Conservation (phyloP, 2,888 invertebrate species). For the Pterobdella sp. region DNA sequence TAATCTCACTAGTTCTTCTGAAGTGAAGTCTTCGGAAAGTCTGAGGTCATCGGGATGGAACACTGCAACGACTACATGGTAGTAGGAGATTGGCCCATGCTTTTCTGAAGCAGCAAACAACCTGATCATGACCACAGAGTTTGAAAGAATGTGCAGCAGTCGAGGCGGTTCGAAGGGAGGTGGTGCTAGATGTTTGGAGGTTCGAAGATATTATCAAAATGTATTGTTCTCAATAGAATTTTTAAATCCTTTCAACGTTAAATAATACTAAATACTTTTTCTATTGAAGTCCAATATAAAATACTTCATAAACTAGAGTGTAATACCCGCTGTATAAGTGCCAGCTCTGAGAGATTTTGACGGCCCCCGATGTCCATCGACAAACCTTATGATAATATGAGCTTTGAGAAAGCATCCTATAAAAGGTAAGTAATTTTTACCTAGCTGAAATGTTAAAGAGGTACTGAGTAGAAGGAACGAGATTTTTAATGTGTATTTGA, state of each 20-base stretch:
- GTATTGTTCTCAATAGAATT: too few species aligned
- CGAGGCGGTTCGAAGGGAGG: slow-evolving; percentile 34
- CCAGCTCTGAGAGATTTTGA: slow-evolving; percentile 41
- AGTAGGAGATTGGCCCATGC: slow-evolving; percentile 93
- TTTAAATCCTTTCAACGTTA: too few species aligned
- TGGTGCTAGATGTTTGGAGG: slow-evolving; percentile 32
- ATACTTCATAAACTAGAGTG: not conserved
- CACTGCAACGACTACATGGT: slow-evolving; percentile 89
- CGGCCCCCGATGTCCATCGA: slow-evolving; percentile 43
- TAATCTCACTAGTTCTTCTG: slow-evolving; percentile 41
- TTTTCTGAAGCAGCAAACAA: slow-evolving; percentile 73
- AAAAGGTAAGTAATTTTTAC: not conserved
- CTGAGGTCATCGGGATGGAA: slow-evolving; percentile 59
- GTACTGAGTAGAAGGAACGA: slow-evolving; percentile 47
- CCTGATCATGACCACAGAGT: slow-evolving; percentile 38
- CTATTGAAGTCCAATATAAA: too few species aligned
- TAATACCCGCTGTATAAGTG: slow-evolving; percentile 40
- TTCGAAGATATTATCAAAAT: too few species aligned
- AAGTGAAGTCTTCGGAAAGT: slow-evolving; percentile 68
- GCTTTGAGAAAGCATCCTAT: too few species aligned
- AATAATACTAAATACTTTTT: too few species aligned
- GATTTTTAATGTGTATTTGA: slow-evolving; percentile 41
- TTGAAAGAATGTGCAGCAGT: slow-evolving; percentile 28
- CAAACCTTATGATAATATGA: slow-evolving; percentile 40
- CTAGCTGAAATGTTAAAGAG: slow-evolving; percentile 48